Percentiles rank a stretch among this genome's conserved stretches.
Evolutionary conservation across 2,888 invertebrate genomes (phyloP).

Genomic region (Drosophila dives): DNA sequence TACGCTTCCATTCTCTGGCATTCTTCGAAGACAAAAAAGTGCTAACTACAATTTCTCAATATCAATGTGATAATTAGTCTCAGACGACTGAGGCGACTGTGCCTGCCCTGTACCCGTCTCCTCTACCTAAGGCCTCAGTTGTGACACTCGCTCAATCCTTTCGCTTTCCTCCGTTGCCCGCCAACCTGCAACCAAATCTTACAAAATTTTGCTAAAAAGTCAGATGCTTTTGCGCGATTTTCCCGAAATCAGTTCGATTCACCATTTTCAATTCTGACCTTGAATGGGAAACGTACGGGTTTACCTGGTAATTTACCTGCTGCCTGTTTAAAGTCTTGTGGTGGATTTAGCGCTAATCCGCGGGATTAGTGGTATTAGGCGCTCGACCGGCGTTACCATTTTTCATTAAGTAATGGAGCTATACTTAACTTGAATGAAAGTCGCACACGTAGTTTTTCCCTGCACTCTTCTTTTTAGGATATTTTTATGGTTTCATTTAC

Average conservation of each 20-base stretch:
- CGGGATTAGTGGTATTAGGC: slow-evolving; percentile 38
- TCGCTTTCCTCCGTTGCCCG: slow-evolving; percentile 27
- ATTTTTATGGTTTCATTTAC: background rate
- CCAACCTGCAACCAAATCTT: slow-evolving; percentile 31
- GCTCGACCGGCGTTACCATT: slow-evolving; percentile 52
- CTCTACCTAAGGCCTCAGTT: slow-evolving; percentile 14
- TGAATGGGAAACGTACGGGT: slow-evolving; percentile 35
- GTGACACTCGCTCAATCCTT: slow-evolving; percentile 44
- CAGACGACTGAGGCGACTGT: slow-evolving; percentile 7
- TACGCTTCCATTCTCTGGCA: slow-evolving; percentile 40
- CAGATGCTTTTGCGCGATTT: slow-evolving; percentile 52
- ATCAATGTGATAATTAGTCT: slow-evolving; percentile 68
- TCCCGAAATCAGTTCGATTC: slow-evolving; percentile 50
- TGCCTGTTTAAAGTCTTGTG: slow-evolving; percentile 72
- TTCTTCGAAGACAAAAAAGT: slow-evolving; percentile 80
- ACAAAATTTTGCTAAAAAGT: slow-evolving; percentile 69
- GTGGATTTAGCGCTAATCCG: slow-evolving; percentile 75
- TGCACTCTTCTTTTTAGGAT: slow-evolving; percentile 1
- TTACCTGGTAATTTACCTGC: slow-evolving; percentile 13
- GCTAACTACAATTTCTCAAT: slow-evolving; percentile 71
- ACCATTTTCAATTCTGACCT: slow-evolving; percentile 42
- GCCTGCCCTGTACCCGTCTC: slow-evolving; percentile 2
- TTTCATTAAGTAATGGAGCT: slow-evolving; percentile 72
- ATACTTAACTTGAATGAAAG: slow-evolving; percentile 61
- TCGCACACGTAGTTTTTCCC: slow-evolving; percentile 24